Evolutionary conservation across 1,140 invertebrate genomes (phyloP).

Genomic region (Zaprionus nigranus): DNA sequence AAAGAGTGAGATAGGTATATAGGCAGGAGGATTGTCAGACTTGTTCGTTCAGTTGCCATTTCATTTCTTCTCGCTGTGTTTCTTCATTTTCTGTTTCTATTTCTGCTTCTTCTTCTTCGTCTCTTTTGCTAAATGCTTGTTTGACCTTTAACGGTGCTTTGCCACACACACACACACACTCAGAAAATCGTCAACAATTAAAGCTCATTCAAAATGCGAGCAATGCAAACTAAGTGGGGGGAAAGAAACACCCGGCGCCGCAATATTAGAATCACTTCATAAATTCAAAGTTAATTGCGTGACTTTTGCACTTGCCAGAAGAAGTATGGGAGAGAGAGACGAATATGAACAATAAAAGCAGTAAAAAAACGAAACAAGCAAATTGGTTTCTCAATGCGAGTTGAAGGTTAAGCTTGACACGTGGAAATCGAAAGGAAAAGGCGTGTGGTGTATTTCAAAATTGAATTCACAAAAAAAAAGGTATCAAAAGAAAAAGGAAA

Average conservation of each 20-base stretch:
- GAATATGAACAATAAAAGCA: constrained; percentile 10
- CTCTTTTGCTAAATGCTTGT: constrained; percentile 62
- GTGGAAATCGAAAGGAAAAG: constrained; percentile 53
- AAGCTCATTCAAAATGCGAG: constrained; percentile 79
- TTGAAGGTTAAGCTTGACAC: constrained; percentile 74
- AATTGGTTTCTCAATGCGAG: constrained; percentile 79
- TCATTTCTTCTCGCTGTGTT: constrained; percentile 20
- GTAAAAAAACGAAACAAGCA: constrained; percentile 31
- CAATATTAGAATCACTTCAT: constrained; percentile 68
- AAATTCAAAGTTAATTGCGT: constrained; percentile 70
- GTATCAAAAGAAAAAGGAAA: constrained; percentile 15
- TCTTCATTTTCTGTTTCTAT: constrained; percentile 24
- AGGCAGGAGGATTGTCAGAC: constrained; percentile 11
- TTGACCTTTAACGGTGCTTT: constrained; percentile 80
- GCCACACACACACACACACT: constrained; percentile 2
- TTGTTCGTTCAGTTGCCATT: constrained; percentile 42
- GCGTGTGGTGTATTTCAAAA: constrained; percentile 26
- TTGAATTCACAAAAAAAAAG: constrained; percentile 25
- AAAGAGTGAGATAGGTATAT: constrained; percentile 2
- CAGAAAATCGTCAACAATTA: constrained; percentile 74
- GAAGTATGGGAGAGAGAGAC: constrained; percentile 44
- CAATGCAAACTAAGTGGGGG: constrained; percentile 48
- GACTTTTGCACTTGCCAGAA: constrained; percentile 9
- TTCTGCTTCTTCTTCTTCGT: constrained; percentile 35
- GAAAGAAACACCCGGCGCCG: constrained; percentile 52